phyloP scores from a whole-genome alignment of 1,140 invertebrate genomes.

The Nasonia vitripennis region DNA sequence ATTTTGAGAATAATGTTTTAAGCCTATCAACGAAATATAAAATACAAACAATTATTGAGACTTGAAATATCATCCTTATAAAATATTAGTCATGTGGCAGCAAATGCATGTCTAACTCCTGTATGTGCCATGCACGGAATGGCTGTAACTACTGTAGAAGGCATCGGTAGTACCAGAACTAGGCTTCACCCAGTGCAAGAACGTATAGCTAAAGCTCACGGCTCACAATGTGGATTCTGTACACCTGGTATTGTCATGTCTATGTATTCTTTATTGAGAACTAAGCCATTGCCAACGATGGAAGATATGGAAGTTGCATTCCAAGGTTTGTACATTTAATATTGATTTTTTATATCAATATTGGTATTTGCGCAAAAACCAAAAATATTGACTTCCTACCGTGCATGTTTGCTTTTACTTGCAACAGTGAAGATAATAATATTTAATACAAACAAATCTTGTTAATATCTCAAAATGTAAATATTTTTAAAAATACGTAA shows the following conservation, averaged over 20 bases:
- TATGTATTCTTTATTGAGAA: conserved; percentile 90
- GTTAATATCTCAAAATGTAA: not conserved
- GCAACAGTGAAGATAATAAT: not conserved
- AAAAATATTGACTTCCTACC: too few relatives aligned
- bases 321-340: conserved; percentile 76
- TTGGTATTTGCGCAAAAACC: too few relatives aligned
- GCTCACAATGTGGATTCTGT: conserved; percentile 94
- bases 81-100: conserved; percentile 85
- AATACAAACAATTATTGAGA: not conserved
- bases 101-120: conserved; percentile 92
- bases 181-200: conserved; percentile 90
- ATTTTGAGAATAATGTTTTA: too few relatives aligned
- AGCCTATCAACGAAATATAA: not conserved
- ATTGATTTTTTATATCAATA: not conserved
- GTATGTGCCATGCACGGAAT: conserved; percentile 89
- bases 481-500: not conserved
- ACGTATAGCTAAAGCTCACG: conserved; percentile 89
- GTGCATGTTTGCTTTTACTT: too few relatives aligned
- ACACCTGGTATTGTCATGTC: conserved; percentile 96
- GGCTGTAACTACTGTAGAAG: conserved; percentile 93
- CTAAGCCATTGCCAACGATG: conserved; percentile 79
- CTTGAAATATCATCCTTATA: conserved; percentile 25
- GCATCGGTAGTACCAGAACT: conserved; percentile 84
- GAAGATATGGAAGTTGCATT: conserved; percentile 88
- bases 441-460: not conserved